A percentile compares a stretch with the other conserved stretches of the same genome.
Evolutionary conservation across 2,113 vertebrate genomes (phyloP).

Genomic region (Psilopogon haemacephalus): DNA sequence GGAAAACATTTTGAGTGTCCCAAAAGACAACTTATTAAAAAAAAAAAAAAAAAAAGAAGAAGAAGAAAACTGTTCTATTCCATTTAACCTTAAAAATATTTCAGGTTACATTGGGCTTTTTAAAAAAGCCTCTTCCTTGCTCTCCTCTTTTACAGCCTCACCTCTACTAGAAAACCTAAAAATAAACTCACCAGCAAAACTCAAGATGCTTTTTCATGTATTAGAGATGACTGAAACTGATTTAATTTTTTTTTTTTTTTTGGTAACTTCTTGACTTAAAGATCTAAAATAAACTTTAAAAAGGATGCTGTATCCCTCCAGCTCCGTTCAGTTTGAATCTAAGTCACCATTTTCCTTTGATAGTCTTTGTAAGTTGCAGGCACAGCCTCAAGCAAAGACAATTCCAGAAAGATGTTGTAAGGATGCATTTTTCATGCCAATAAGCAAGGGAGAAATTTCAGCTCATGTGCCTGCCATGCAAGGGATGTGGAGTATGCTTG

Average conservation of each 20-base stretch:
- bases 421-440: not conserved
- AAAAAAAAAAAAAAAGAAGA: not conserved
- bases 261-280: constrained; percentile 10
- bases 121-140: not conserved
- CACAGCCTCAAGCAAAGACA: constrained; percentile 17
- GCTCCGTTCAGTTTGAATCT: constrained; percentile 35
- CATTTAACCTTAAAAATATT: not conserved
- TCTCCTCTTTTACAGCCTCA: not conserved
- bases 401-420: not conserved
- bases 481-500: not conserved
- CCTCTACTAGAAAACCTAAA: not conserved
- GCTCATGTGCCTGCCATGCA: not conserved
- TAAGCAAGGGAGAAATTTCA: not conserved
- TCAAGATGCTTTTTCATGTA: constrained; percentile 33
- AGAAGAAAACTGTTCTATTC: not conserved
- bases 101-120: not conserved
- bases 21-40: not conserved
- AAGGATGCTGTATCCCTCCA: constrained; percentile 15
- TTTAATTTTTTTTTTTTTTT: not conserved
- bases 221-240: constrained; percentile 11
- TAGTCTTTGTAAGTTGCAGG: constrained; percentile 37
- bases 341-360: constrained; percentile 49
- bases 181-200: not conserved
- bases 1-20: not conserved
- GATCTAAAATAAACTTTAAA: constrained; percentile 38